Evolutionary conservation across 1,140 invertebrate species (phyloP).

Genomic region (Trichonephila clavipes): DNA sequence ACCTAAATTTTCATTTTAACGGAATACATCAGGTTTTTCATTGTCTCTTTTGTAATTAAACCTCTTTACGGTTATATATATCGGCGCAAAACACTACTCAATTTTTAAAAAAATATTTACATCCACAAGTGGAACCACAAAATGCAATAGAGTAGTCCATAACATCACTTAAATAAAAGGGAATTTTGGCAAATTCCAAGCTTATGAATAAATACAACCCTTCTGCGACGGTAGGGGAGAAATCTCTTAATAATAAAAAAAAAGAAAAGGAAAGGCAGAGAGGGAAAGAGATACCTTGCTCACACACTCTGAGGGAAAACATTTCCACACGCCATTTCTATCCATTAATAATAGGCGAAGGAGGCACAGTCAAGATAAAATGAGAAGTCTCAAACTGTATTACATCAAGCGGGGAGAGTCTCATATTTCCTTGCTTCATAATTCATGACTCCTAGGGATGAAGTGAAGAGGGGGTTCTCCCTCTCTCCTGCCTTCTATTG

Average conservation of each 20-base stretch:
- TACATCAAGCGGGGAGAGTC: neutral
- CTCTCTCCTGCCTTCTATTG: neutral
- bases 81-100: too few species aligned
- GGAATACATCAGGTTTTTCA: too few species aligned
- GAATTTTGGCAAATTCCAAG: neutral
- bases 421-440: constrained; percentile 35
- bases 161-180: neutral
- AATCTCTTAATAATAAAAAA: neutral
- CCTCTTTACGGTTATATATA: too few species aligned
- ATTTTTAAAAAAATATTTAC: too few species aligned
- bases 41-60: too few species aligned
- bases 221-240: neutral
- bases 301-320: neutral
- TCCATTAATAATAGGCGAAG: constrained; percentile 23
- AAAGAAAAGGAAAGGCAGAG: neutral
- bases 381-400: neutral
- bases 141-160: neutral
- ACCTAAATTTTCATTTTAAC: too few species aligned
- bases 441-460: neutral
- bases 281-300: neutral
- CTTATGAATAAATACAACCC: neutral
- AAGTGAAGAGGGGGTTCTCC: neutral
- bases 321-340: constrained; percentile 2
- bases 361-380: neutral
- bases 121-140: neutral